These are phyloP conservation scores for Alectura lathami DNA, from an alignment of 2,113 vertebrate species.

Conservation along the genomic window DNA sequence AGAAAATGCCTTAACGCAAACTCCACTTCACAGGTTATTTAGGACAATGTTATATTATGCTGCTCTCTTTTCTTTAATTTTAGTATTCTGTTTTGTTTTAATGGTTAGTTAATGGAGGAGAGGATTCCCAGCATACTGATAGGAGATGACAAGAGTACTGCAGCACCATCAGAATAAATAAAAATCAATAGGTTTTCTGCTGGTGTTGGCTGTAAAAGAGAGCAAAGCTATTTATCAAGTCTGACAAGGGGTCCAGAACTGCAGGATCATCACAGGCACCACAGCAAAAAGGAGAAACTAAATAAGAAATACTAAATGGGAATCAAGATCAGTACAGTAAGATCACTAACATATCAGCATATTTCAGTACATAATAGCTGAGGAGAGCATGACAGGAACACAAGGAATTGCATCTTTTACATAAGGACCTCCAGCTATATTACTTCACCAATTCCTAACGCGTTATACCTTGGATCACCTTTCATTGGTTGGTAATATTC, in stretches of 20 bases:
- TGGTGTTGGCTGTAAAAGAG: slow-evolving; percentile 62
- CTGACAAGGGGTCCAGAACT: slow-evolving; percentile 58
- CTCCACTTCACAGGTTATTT: not conserved
- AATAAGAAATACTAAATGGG: slow-evolving; percentile 51
- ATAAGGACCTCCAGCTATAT: not conserved
- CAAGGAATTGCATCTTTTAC: not conserved
- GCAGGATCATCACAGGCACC: slow-evolving; percentile 54
- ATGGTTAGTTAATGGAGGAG: slow-evolving; percentile 22
- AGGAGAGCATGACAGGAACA: not conserved
- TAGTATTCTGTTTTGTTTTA: slow-evolving; percentile 18
- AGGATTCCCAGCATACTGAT: slow-evolving; percentile 51
- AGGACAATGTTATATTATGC: not conserved
- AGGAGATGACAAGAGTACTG: slow-evolving; percentile 77
- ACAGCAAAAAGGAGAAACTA: slow-evolving; percentile 8
- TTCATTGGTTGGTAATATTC: not conserved
- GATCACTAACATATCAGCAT: slow-evolving; percentile 35
- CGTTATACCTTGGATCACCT: not conserved
- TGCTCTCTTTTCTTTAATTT: slow-evolving; percentile 31
- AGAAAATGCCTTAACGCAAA: slow-evolving; percentile 1
- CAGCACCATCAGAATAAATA: slow-evolving; percentile 75
- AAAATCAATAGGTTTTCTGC: slow-evolving; percentile 79
- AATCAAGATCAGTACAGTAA: slow-evolving; percentile 26
- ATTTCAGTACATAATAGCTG: slow-evolving; percentile 1
- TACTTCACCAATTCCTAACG: not conserved
- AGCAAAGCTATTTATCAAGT: slow-evolving; percentile 72